These are phyloP conservation scores for Noctuana brunneofusca DNA, from an alignment of 2,888 invertebrate species.

Conservation along the genomic window DNA sequence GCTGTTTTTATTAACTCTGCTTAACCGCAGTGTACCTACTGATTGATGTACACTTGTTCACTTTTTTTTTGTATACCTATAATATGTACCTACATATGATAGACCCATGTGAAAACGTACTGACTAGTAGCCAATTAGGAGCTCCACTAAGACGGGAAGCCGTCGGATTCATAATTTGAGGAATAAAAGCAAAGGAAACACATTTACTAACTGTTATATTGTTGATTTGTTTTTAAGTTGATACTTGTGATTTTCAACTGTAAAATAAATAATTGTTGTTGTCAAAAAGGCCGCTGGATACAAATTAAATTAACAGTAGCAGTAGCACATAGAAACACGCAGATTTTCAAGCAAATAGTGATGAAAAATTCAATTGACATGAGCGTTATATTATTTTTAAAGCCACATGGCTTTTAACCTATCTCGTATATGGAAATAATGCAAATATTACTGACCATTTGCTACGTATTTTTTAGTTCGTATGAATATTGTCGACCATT, in stretches of 20 bases:
- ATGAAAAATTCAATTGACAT: conserved; percentile 18
- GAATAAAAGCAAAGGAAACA: no score
- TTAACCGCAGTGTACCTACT: not conserved
- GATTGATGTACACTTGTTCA: not conserved
- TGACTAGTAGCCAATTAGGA: no score
- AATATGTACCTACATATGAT: no score
- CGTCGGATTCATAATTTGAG: no score
- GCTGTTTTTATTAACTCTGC: conserved; percentile 1
- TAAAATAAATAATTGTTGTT: no score
- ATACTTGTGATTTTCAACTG: no score
- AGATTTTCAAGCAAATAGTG: conserved; percentile 11
- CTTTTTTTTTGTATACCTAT: no score
- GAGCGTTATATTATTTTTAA: conserved; percentile 18
- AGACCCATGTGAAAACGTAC: no score
- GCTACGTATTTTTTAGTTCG: conserved; percentile 11
- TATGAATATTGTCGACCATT: conserved; percentile 6
- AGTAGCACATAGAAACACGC: not conserved
- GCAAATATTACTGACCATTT: conserved; percentile 20
- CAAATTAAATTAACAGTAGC: conserved; percentile 22
- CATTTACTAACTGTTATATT: no score
- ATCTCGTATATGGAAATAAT: conserved; percentile 18
- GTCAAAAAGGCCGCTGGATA: conserved; percentile 1
- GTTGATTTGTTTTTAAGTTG: no score
- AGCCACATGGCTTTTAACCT: conserved; percentile 1
- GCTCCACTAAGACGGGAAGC: no score